Evolutionary conservation across 2,113 vertebrate species (phyloP), one percentile per base, ranked within the genome.

Genomic region (Misgurnus anguillicaudatus): DNA sequence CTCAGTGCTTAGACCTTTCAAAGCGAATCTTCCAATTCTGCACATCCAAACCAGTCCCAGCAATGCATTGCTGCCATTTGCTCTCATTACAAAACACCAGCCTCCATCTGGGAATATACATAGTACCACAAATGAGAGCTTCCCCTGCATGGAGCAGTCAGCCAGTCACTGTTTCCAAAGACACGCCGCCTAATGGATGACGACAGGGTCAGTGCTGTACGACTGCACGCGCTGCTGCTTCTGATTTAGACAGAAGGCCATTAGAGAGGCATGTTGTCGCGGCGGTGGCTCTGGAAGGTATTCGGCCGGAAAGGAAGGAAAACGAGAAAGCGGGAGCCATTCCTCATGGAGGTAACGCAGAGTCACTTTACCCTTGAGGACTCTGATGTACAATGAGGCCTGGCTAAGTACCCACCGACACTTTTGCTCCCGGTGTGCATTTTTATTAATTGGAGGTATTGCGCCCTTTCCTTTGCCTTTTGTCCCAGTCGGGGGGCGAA

Each of bases 161-260:
- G 71, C 39, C 62, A 66, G 69, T 80, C 38, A 73, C 38, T 41
- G 64, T 75, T 48, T 47, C 70, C 21, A 48, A 24, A 80, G 71
- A 65, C 55, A 47, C 53, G 8, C 39, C 7, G 19, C 53, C 47
- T 76, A 76, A 76, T 76, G 61, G 74, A 64, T 64, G 74, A 10
- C 60, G 60, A 76, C 74, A 51, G 74, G 74, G 74, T 63, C 74
- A 64, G 58, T 39, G 31, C 5, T 11, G 74, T 45, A 64, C 74
- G 6, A 11, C 42, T 51, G 69, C 53, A 36, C 70, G 58, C 51
- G 45, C 62, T 21, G 21, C 51, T 3, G 48, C 72, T 61, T 41
- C 71, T 66, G 62, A 80, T 80, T 80, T 75, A 61, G 55, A 80
- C 71, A 67, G 51, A n/a, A 64, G 71, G 64, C 72, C 70, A 80